These are phyloP conservation scores for Manduca sexta DNA, from an alignment of 1,140 invertebrate species.

Conservation along the genomic window DNA sequence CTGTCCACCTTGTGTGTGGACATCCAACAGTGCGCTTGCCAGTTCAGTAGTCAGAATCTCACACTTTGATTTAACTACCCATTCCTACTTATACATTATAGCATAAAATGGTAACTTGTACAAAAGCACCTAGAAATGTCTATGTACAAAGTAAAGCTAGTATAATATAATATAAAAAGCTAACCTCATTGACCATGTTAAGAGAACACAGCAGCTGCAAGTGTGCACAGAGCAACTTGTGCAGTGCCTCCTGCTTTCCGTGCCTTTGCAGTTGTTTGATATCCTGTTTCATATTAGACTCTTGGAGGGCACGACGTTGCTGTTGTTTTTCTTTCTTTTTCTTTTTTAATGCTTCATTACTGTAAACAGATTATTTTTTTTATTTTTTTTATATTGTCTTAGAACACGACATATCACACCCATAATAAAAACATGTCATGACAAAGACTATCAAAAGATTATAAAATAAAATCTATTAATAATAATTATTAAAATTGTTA, in stretches of 20 bases:
- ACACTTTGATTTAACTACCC: too few relatives aligned
- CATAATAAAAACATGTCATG: not conserved
- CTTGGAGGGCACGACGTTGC: conserved; percentile 43
- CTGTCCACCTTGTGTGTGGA: too few relatives aligned
- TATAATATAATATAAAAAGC: not conserved
- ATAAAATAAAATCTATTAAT: conserved; percentile 1
- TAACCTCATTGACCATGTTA: conserved; percentile 55
- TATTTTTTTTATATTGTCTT: too few relatives aligned
- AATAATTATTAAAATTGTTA: not conserved
- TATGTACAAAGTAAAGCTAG: too few relatives aligned
- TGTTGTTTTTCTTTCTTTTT: conserved; percentile 50
- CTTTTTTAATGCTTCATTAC: conserved; percentile 40
- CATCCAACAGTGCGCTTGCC: too few relatives aligned
- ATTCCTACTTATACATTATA: too few relatives aligned
- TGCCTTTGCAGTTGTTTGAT: conserved; percentile 32
- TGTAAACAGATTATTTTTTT: conserved; percentile 23
- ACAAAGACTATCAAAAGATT: not conserved
- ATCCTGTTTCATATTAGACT: conserved; percentile 56
- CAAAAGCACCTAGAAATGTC: too few relatives aligned
- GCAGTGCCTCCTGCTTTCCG: conserved; percentile 48
- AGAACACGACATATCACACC: not conserved
- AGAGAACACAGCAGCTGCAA: conserved; percentile 52
- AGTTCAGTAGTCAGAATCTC: too few relatives aligned
- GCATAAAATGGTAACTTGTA: too few relatives aligned
- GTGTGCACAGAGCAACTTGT: conserved; percentile 44